Evolutionary conservation across 2,888 invertebrate genomes (phyloP), one percentile per base, ranked within the genome.

Genomic region (Chamaedrilus cognettii): DNA sequence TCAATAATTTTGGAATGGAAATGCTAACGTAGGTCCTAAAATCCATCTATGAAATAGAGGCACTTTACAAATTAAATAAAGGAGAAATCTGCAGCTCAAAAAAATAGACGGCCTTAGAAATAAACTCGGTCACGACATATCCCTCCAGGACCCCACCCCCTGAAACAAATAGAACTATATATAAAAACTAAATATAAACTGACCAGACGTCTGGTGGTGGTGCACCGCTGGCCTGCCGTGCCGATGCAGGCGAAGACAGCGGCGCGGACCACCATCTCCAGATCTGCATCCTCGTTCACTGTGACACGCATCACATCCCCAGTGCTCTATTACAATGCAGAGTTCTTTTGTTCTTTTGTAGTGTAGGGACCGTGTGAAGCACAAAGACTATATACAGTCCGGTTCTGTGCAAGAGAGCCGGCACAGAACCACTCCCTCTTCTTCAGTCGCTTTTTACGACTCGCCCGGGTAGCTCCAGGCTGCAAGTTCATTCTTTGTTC

Each of bases 171-270:
- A 42, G 19, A 19, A 42, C 11, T 42, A 15, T 42, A 42, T 42
- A 15, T 42, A 42, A 15, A 15, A 15, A 42, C 11, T 15, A 42
- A 42, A 19, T 42, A 15, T 42, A 42, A 42, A 42, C 11, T 74
- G 66, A 83, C 83, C 75, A 84, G 72, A 73, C 84, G 73, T 72
- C 98, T 88, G 0, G 97, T 97, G 2, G 96, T 94, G 0, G 99
- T 99, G 85, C 98, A 99, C 64, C 98, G 87, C 84, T 99, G 98
- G 0, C 99, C 99, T 4, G 96, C 93, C 11, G 98, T 99, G 52
- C 98, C 99, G 66, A 96, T 93, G 84, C 96, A 96, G 2, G 98
- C 97, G 85, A 99, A 99, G 57, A 98, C 87, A 0, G 93, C 91
- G 0, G 98, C 94, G 77, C 92, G 90, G 5, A 96, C 88, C 11